Percentiles rank a stretch among this genome's conserved stretches.
Evolutionary conservation across 2,888 invertebrate species (phyloP).

Genomic region (Polyommatus iphigenia): DNA sequence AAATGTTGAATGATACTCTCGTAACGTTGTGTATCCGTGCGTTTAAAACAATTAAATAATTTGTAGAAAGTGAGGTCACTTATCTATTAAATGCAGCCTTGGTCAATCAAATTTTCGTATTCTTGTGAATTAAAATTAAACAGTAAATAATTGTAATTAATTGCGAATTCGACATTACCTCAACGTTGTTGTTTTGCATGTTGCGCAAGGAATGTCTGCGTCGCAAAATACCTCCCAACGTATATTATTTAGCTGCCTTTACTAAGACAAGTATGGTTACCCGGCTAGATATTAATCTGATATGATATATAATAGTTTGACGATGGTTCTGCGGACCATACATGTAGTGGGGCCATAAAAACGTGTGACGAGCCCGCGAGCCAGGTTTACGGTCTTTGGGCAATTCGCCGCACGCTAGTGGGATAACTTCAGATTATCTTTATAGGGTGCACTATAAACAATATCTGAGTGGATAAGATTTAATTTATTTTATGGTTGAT

Average conservation of each 20-base stretch:
- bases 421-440: constrained; percentile 41
- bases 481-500: constrained; percentile 8
- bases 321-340: constrained; percentile 35
- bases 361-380: constrained; percentile 54
- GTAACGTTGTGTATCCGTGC: constrained; percentile 20
- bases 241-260: not conserved
- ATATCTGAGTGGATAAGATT: constrained; percentile 36
- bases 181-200: not conserved
- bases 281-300: not conserved
- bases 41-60: constrained; percentile 21
- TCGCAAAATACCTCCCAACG: not conserved
- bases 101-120: not conserved
- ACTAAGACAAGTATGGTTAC: not conserved
- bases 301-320: not conserved
- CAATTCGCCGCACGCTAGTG: constrained; percentile 43
- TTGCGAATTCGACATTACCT: not conserved
- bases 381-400: constrained; percentile 49
- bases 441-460: constrained; percentile 41
- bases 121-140: constrained; percentile 7
- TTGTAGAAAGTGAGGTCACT: constrained; percentile 27
- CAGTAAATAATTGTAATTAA: not conserved
- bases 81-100: constrained; percentile 21
- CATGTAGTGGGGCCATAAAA: constrained; percentile 50
- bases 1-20: constrained; percentile 8
- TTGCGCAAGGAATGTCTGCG: not conserved